Evolutionary conservation across 2,888 invertebrate species (phyloP), one percentile per base, ranked within the genome.

Genomic region (Melieria crassipennis): DNA sequence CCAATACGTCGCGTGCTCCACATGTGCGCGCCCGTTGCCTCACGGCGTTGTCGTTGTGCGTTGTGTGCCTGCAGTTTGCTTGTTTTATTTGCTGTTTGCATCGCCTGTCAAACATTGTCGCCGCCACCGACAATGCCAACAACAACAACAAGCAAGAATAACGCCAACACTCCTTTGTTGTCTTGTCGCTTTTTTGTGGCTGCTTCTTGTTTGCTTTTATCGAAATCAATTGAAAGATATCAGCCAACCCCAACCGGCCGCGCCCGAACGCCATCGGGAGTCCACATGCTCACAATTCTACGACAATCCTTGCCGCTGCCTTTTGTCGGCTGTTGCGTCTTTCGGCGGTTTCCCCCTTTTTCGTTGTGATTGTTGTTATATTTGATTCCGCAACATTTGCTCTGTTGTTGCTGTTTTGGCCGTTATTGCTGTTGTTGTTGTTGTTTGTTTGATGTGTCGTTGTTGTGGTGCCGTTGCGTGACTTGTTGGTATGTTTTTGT

Each of bases 401-500:
- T 11, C 45, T 11, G 60, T 42, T 60, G 62, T 13, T 62, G 62
- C 6, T 30, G 13, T 11, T 47, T 30, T 13, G 11, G 56, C 16
- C 30, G 13, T 57, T 9, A 3, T 46, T 47, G n/a, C 7, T 64
- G 30, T 45, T 45, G n/a, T 42, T 10, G 10, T 47, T 46, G 16
- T 10, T 16, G 16, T 46, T 6, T 68, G 52, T 5, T 47, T 63
- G 10, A 5, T 63, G 52, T 13, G 30, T 50, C 9, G n/a, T 45
- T 61, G 3, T 9, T 61, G 13, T 61, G 10, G 13, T 58, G 48
- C 64, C 50, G 30, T 69, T 57, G 64, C 69, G 64, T 69, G 69
- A 64, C 64, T 69, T 43, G 58, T 50, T 64, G 42, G 64, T 69
- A 64, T 60, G 48, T 30, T 67, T 16, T 70, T 64, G 61, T 67